These are phyloP conservation scores for Matsumurasca onukii DNA, from an alignment of 1,140 invertebrate species.

Conservation along the genomic window DNA sequence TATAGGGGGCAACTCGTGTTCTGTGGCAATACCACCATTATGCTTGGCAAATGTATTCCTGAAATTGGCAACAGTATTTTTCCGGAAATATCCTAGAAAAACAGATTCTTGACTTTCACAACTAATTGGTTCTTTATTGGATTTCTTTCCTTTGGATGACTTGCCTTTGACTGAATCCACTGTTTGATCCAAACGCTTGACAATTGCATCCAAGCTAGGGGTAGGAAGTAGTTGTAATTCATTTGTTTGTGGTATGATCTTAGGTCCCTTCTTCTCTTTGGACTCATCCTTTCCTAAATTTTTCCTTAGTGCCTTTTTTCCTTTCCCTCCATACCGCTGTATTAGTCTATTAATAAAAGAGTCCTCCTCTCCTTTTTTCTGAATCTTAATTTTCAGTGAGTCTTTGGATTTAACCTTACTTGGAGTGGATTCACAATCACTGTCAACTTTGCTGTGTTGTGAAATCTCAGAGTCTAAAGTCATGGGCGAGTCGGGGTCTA, in stretches of 20 bases:
- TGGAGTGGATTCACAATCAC: conserved; percentile 6
- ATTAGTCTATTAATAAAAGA: conserved; percentile 56
- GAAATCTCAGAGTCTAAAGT: conserved; percentile 55
- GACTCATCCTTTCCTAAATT: conserved; percentile 6
- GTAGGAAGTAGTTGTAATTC: conserved; percentile 63
- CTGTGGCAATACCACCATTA: conserved; percentile 54
- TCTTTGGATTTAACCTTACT: neutral
- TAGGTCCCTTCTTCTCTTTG: conserved; percentile 29
- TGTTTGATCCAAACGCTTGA: conserved; percentile 49
- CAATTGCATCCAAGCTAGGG: conserved; percentile 46
- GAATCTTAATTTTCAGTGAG: conserved; percentile 40
- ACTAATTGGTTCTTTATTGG: conserved; percentile 53
- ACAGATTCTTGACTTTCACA: conserved; percentile 49
- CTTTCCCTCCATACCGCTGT: conserved; percentile 36
- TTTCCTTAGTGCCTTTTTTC: conserved; percentile 33
- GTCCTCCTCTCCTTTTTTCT: conserved; percentile 51
- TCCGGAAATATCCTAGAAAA: conserved; percentile 63
- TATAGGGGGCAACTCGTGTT: conserved; percentile 65
- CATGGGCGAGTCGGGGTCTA: conserved; percentile 68
- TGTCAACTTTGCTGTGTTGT: conserved; percentile 31
- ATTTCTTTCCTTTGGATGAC: conserved; percentile 51
- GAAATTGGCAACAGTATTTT: conserved; percentile 67
- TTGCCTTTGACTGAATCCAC: conserved; percentile 47
- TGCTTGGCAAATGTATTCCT: conserved; percentile 66
- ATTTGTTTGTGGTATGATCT: conserved; percentile 39